These are phyloP conservation scores for Neelides sp. DNA, from an alignment of 1,140 invertebrate genomes.

Conservation along the genomic window DNA sequence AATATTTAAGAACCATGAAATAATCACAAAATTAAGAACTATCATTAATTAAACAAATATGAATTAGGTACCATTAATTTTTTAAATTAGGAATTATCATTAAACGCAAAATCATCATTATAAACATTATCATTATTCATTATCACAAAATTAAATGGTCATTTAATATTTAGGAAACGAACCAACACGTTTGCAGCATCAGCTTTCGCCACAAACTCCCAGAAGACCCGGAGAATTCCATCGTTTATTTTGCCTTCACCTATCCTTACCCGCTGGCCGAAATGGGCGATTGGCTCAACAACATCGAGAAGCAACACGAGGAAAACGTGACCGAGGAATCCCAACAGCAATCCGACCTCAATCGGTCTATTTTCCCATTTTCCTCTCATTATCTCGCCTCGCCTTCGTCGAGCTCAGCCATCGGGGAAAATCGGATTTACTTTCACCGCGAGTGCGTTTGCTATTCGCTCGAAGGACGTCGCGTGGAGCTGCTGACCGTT, in stretches of 20 bases:
- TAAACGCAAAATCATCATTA: too few relatives aligned
- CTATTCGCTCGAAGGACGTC: constrained; percentile 64
- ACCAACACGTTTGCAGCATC: constrained; percentile 58
- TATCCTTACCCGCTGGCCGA: constrained; percentile 80
- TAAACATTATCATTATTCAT: too few relatives aligned
- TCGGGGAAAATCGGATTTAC: constrained; percentile 55
- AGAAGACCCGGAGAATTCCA: constrained; percentile 51
- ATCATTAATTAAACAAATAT: too few relatives aligned
- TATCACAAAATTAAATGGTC: too few relatives aligned
- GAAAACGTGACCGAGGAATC: not conserved
- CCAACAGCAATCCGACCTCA: not conserved
- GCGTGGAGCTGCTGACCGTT: constrained; percentile 77
- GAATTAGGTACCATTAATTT: too few relatives aligned
- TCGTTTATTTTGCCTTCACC: constrained; percentile 80
- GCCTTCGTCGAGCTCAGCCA: not conserved
- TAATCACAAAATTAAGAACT: too few relatives aligned
- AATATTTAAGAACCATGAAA: too few relatives aligned
- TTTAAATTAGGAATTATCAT: too few relatives aligned
- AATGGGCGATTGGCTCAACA: constrained; percentile 53
- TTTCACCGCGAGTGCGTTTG: constrained; percentile 72
- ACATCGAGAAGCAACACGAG: constrained; percentile 41
- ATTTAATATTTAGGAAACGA: constrained; percentile 48
- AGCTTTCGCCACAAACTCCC: constrained; percentile 64
- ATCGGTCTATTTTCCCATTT: not conserved
- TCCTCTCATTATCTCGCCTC: constrained; percentile 19